Evolutionary conservation across 2,797 vertebrate species (phyloP).

Genomic region (Enteromius mattozi): DNA sequence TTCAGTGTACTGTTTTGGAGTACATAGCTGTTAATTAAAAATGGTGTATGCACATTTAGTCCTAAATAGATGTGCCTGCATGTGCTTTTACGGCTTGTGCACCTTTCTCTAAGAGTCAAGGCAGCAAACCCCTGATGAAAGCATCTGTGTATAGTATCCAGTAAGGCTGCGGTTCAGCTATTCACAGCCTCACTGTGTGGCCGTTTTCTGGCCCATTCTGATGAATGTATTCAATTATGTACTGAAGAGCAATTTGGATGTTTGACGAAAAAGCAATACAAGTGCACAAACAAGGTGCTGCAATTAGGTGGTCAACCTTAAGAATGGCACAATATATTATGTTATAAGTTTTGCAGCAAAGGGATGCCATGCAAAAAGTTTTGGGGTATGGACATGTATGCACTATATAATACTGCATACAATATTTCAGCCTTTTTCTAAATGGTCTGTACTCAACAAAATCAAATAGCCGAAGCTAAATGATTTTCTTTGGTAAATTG

Average conservation of each 20-base stretch:
- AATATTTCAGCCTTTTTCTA: background rate
- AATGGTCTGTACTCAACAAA: background rate
- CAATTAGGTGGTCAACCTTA: conserved; percentile 45
- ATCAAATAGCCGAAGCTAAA: background rate
- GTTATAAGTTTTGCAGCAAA: background rate
- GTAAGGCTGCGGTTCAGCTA: conserved; percentile 42
- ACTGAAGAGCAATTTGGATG: conserved; percentile 55
- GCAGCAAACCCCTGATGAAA: conserved; percentile 34
- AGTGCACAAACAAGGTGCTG: conserved; percentile 20
- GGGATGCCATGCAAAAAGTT: background rate
- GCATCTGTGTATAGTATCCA: conserved; percentile 33
- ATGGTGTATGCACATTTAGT: background rate
- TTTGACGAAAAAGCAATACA: conserved; percentile 20
- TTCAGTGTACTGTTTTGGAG: conserved; percentile 16
- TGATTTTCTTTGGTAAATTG: background rate
- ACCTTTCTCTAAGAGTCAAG: conserved; percentile 24
- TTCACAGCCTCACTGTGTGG: conserved; percentile 31
- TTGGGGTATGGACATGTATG: background rate
- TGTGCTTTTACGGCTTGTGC: background rate
- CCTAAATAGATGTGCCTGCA: background rate
- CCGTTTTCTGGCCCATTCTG: conserved; percentile 32
- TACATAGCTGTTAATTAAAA: conserved; percentile 51
- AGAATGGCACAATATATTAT: conserved; percentile 21
- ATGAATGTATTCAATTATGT: conserved; percentile 62
- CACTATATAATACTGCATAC: background rate